Conservation (phyloP, 2,797 vertebrate species). For the Spinus pinus region DNA sequence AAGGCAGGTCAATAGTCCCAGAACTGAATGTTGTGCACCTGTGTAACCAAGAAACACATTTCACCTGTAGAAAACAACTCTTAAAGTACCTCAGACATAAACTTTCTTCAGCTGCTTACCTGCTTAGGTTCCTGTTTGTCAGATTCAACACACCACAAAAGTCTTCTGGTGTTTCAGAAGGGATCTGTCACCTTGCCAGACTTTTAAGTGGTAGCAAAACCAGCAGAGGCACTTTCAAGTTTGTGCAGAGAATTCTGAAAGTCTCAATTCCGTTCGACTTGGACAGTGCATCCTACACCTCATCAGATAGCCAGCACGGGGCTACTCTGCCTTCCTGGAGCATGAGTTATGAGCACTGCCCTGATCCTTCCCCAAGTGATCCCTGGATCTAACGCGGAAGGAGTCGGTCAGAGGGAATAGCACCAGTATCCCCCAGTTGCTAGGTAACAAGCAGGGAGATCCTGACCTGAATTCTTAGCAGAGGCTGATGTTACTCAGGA, state of each 20-base stretch:
- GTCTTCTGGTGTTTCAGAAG: constrained; percentile 5
- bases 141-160: constrained; percentile 13
- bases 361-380: constrained; percentile 5
- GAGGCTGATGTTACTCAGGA: constrained; percentile 62
- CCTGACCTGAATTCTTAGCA: constrained; percentile 73
- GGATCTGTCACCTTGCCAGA: constrained; percentile 31
- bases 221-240: background rate
- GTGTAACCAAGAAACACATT: constrained; percentile 5
- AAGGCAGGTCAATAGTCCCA: background rate
- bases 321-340: background rate
- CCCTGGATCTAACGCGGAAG: background rate
- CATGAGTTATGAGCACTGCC: background rate
- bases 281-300: background rate
- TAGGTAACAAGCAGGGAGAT: constrained; percentile 71
- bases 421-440: constrained; percentile 70
- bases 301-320: background rate
- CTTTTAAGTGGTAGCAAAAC: background rate
- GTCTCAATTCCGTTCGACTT: rapidly evolving
- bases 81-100: background rate
- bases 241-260: background rate
- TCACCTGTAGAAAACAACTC: constrained; percentile 2
- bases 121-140: background rate
- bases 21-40: background rate
- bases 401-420: constrained; percentile 48
- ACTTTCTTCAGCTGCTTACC: constrained; percentile 53